Conservation (phyloP, 1,140 invertebrate genomes). For the Drosophila subpulchrella region DNA sequence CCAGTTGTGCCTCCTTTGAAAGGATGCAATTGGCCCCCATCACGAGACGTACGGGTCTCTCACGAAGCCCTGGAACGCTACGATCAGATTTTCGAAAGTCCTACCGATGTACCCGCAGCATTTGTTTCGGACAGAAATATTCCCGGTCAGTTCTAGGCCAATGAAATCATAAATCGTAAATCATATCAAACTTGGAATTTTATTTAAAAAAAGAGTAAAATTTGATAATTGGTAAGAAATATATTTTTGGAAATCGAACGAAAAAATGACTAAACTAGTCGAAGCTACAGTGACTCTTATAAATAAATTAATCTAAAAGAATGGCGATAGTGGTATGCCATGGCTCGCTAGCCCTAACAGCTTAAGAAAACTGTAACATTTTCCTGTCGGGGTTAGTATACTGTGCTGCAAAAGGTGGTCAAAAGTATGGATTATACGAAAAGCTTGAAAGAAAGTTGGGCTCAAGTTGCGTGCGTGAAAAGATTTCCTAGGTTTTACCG, state of each 20-base stretch:
- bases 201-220: no score
- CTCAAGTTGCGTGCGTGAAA: slow-evolving; percentile 27
- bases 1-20: background rate
- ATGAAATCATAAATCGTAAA: no score
- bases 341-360: background rate
- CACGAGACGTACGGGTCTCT: slow-evolving; percentile 19
- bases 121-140: background rate
- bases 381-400: background rate
- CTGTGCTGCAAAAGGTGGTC: slow-evolving; percentile 20
- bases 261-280: no score
- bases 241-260: no score
- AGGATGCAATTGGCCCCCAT: slow-evolving; percentile 2
- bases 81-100: slow-evolving; percentile 26
- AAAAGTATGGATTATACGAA: slow-evolving; percentile 62
- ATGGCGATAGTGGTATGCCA: no score
- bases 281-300: no score
- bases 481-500: slow-evolving; percentile 7
- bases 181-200: no score
- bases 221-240: no score
- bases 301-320: no score
- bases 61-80: slow-evolving; percentile 44
- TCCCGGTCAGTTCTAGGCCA: slow-evolving; percentile 13
- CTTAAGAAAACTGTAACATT: background rate
- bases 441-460: slow-evolving; percentile 39
- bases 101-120: background rate